Evolutionary conservation across 2,113 vertebrate genomes (phyloP).

Genomic region (Pterocles gutturalis): DNA sequence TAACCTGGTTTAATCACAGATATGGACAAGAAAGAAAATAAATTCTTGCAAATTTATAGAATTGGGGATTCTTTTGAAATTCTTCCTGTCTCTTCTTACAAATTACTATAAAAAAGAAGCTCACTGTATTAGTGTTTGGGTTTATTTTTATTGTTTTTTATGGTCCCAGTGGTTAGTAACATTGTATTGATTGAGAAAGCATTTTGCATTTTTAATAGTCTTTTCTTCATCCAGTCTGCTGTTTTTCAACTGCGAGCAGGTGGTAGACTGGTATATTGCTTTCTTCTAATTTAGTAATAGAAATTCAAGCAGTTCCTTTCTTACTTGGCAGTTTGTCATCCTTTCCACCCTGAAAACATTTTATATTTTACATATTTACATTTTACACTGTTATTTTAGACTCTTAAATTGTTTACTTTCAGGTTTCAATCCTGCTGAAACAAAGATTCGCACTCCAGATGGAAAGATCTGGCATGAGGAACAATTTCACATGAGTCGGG

Average conservation of each 20-base stretch:
- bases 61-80: background rate
- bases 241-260: background rate
- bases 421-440: conserved; percentile 93
- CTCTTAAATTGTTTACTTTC: background rate
- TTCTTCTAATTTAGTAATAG: background rate
- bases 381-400: background rate
- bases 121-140: background rate
- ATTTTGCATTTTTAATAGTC: background rate
- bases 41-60: background rate
- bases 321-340: background rate
- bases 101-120: background rate
- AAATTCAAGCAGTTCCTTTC: background rate
- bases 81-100: background rate
- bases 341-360: background rate
- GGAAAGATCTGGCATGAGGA: conserved; percentile 87
- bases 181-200: background rate
- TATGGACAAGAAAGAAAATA: background rate
- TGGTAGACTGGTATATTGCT: background rate
- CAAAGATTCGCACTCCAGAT: conserved; percentile 86
- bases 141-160: background rate
- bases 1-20: background rate
- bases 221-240: background rate
- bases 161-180: background rate
- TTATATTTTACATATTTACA: background rate
- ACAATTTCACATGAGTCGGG: conserved; percentile 83